These are phyloP conservation scores for Achatina immaculata DNA, from an alignment of 1,140 invertebrate genomes.

Conservation along the genomic window DNA sequence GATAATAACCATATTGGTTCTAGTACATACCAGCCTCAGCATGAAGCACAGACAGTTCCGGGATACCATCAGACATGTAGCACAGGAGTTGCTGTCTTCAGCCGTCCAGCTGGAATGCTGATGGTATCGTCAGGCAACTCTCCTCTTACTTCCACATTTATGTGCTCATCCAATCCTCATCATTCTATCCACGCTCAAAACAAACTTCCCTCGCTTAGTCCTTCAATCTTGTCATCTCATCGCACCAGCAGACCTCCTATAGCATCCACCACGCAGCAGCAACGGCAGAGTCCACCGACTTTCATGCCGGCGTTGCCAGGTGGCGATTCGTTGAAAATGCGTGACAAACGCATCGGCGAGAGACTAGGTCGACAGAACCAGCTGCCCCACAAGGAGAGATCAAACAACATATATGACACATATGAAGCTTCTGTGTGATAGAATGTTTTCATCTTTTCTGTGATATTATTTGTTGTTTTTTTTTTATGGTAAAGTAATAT, in stretches of 20 bases:
- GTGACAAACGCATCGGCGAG: slow-evolving; percentile 47
- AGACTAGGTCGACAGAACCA: slow-evolving; percentile 38
- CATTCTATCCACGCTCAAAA: neutral
- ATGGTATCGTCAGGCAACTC: slow-evolving; percentile 2
- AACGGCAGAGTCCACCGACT: slow-evolving; percentile 82
- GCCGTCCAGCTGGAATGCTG: neutral
- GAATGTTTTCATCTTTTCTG: too few species aligned
- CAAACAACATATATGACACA: slow-evolving; percentile 92
- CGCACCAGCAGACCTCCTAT: slow-evolving; percentile 25
- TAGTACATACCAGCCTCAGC: slow-evolving; percentile 39
- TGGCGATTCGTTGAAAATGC: slow-evolving; percentile 76
- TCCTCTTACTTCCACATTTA: neutral
- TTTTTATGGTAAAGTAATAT: neutral
- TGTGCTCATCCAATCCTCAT: neutral
- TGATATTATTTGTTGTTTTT: neutral
- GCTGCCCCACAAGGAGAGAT: slow-evolving; percentile 78
- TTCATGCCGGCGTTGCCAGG: slow-evolving; percentile 93
- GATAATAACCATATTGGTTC: neutral
- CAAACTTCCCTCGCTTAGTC: slow-evolving; percentile 21
- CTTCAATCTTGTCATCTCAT: slow-evolving; percentile 30
- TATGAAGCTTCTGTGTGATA: slow-evolving; percentile 91
- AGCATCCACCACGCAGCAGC: slow-evolving; percentile 28
- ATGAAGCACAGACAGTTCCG: too few species aligned
- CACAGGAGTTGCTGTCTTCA: slow-evolving; percentile 23
- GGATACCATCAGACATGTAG: slow-evolving; percentile 23